A percentile compares a stretch with the other conserved stretches of the same genome.
These are phyloP conservation scores for Parauchenoglanis punctatus DNA, from an alignment of 2,797 vertebrate genomes.

Conservation along the genomic window DNA sequence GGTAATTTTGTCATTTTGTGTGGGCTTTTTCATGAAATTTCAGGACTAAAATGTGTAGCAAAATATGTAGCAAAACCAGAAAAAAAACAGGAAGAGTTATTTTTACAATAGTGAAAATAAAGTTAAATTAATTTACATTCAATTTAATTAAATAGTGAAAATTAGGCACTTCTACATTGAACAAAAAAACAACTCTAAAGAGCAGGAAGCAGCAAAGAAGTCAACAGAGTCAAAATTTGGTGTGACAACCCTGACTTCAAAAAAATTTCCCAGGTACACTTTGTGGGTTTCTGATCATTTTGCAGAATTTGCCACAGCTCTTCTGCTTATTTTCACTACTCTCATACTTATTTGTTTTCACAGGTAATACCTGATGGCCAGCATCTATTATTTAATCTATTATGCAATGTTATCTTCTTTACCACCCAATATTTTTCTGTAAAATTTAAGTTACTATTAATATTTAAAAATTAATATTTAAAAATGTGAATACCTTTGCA, in stretches of 20 bases:
- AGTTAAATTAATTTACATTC: too few relatives aligned
- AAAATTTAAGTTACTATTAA: background rate
- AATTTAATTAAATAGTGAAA: background rate
- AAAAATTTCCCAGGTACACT: background rate
- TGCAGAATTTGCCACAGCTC: background rate
- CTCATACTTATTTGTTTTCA: background rate
- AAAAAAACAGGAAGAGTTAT: background rate
- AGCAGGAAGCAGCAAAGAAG: too few relatives aligned
- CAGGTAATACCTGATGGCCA: background rate
- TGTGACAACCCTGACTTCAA: background rate
- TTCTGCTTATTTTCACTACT: background rate
- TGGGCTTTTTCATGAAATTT: background rate
- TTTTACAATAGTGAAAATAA: background rate
- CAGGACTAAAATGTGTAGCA: background rate
- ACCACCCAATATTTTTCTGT: background rate
- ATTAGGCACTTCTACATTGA: background rate
- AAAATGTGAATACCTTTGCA: background rate
- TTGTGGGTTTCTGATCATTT: background rate
- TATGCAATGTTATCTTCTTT: background rate
- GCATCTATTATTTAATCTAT: background rate
- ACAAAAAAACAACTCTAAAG: background rate
- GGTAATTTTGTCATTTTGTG: slow-evolving; percentile 60
- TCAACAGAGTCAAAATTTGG: background rate
- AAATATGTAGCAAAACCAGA: background rate
- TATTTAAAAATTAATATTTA: background rate